These are phyloP conservation scores for Colletes latitarsis DNA, from an alignment of 1,140 invertebrate genomes.

Conservation along the genomic window DNA sequence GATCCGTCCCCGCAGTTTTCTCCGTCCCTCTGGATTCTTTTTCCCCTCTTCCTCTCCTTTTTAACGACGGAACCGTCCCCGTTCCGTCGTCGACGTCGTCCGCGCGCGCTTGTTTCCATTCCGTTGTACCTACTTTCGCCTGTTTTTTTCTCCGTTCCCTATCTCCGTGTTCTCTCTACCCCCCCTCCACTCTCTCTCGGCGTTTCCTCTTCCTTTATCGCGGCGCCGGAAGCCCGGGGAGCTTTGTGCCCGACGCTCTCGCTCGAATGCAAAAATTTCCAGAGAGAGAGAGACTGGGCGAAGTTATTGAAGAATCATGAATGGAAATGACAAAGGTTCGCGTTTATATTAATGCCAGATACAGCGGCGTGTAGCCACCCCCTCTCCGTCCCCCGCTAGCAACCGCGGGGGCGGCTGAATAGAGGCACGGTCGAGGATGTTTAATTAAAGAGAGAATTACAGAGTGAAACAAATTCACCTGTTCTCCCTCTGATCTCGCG, in stretches of 20 bases:
- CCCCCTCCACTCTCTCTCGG: background rate
- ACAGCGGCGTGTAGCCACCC: background rate
- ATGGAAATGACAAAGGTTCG: conserved; percentile 26
- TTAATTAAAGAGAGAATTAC: conserved; percentile 39
- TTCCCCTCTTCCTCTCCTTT: background rate
- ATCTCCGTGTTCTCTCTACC: background rate
- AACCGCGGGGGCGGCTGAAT: background rate
- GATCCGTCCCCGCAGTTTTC: background rate
- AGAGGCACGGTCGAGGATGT: background rate
- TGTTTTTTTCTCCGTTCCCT: background rate
- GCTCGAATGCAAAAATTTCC: conserved; percentile 34
- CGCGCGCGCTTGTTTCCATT: conserved; percentile 30
- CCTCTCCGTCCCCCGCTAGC: no score
- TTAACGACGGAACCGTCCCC: background rate
- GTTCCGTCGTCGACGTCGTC: conserved; percentile 4
- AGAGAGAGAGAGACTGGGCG: background rate
- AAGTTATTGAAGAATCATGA: conserved; percentile 32
- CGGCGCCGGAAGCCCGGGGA: background rate
- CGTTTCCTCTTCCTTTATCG: conserved; percentile 13
- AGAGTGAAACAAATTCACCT: conserved; percentile 26
- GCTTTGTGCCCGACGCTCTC: conserved; percentile 7
- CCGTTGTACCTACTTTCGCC: conserved; percentile 9
- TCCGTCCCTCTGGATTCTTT: background rate
- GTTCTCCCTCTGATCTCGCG: conserved; percentile 13
- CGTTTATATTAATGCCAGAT: conserved; percentile 31